Base-by-base conservation (phyloP, 2,797 vertebrate genomes). In the Epinephelus coioides region DNA sequence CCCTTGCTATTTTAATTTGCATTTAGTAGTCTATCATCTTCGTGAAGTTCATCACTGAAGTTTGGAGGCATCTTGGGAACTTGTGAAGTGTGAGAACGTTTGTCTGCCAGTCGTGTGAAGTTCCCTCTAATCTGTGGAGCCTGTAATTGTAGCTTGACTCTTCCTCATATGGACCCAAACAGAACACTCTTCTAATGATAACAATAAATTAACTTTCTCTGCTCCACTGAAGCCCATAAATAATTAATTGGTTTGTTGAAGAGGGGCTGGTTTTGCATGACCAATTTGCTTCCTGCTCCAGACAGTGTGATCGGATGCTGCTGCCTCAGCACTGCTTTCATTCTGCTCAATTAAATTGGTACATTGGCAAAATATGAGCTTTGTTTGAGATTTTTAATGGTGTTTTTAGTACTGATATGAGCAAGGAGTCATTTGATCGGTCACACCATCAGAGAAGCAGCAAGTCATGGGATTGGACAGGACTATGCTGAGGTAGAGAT, bases 191-290 rank as follows among this genome's bases (percentile, higher is more conserved):
- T 90, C 87, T 94, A 90, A 94, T 93, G 94, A 95, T 93, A 94
- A 95, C 93, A 95, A 94, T 94, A 95, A 95, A 95, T 95, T 90
- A 95, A 89, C 79, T 94, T 95, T 93, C 92, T 91, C 86, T 85
- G 94, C 93, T 95, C 91, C 89, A 85, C 81, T 92, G 92, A 94
- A 94, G 90, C 81, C 88, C 83, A 91, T 95, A 93, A 94, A 96
- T 95, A 96, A 95, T 95, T 92, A 95, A 95, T 94, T 93, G 92
- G 86, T 94, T 94, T 94, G 93, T 91, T 93, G 91, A 90, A 81
- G 86, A 90, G 90, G 81, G 80, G 82, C 83, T 84, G 89, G 85
- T 91, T 91, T 92, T 88, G 90, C 91, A 88, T 93, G 92, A 94
- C 85, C 90, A 86, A 92, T 89, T 79, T 82, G 73, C 71, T 88